phyloP scores from a whole-genome alignment of 2,888 invertebrate species.

The Torymus tubicola region DNA sequence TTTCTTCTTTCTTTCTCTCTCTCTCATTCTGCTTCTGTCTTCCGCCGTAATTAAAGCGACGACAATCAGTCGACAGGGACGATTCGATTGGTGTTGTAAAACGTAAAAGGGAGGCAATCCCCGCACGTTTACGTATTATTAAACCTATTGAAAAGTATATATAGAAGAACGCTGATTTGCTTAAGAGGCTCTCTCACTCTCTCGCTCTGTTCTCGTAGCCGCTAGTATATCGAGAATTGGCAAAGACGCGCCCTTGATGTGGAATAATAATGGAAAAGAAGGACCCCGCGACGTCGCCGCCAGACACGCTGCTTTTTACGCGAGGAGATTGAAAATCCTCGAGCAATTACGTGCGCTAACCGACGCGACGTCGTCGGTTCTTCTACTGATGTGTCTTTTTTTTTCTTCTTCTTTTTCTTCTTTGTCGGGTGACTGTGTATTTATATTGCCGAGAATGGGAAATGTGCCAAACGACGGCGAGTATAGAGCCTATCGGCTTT shows the following conservation, averaged over 20 bases:
- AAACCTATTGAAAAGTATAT: not conserved
- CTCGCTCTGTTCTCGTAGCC: too few relatives aligned
- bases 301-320: not conserved
- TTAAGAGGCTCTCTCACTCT: slow-evolving; percentile 25
- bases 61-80: too few relatives aligned
- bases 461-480: slow-evolving; percentile 2
- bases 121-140: too few relatives aligned
- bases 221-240: too few relatives aligned
- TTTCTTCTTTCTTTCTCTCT: not conserved
- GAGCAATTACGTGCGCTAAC: slow-evolving; percentile 25
- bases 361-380: not conserved
- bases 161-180: slow-evolving; percentile 17
- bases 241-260: slow-evolving; percentile 14
- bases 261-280: slow-evolving; percentile 39
- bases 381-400: too few relatives aligned
- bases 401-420: not conserved
- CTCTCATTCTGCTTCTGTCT: too few relatives aligned
- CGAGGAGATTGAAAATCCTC: slow-evolving; percentile 46
- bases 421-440: not conserved
- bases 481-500: too few relatives aligned
- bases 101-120: not conserved
- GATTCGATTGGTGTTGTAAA: slow-evolving; percentile 19
- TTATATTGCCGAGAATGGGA: slow-evolving; percentile 23
- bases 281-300: not conserved
- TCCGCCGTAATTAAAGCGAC: too few relatives aligned